These are phyloP conservation scores for Portunus trituberculatus DNA, from an alignment of 1,140 invertebrate species.

Conservation along the genomic window DNA sequence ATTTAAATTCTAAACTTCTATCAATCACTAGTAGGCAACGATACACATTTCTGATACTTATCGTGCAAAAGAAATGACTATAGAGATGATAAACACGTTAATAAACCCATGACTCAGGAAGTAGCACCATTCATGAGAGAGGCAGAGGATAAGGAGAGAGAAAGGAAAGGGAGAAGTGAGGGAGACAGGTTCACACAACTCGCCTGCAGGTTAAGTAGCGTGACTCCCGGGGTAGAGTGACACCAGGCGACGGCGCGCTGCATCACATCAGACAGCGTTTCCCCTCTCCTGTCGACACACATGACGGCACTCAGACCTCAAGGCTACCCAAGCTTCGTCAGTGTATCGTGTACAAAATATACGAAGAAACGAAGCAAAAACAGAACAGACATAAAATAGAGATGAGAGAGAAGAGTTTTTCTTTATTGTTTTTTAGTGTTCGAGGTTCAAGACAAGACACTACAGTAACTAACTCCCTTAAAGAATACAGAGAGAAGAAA, in stretches of 20 bases:
- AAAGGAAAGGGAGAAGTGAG: not conserved
- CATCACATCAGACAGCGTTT: conserved; percentile 51
- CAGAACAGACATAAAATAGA: too few species aligned
- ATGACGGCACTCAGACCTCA: not conserved
- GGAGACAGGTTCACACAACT: not conserved
- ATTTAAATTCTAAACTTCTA: too few species aligned
- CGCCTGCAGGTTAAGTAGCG: conserved; percentile 64
- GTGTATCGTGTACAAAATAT: too few species aligned
- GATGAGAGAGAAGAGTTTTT: too few species aligned
- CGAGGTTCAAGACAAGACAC: too few species aligned
- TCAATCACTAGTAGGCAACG: too few species aligned
- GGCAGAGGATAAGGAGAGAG: not conserved
- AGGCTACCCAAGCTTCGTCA: not conserved
- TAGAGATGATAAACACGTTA: not conserved
- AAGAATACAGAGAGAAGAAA: too few species aligned
- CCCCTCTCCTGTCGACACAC: not conserved
- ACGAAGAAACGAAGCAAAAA: too few species aligned
- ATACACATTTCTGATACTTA: too few species aligned
- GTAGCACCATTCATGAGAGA: too few species aligned
- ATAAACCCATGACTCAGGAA: not conserved
- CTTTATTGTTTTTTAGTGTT: too few species aligned
- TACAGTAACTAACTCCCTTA: too few species aligned
- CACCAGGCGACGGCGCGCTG: conserved; percentile 63
- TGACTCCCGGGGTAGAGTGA: not conserved
- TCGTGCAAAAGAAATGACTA: not conserved